These are phyloP conservation scores for Myiagra hebetior DNA, from an alignment of 2,113 vertebrate genomes.

Conservation along the genomic window DNA sequence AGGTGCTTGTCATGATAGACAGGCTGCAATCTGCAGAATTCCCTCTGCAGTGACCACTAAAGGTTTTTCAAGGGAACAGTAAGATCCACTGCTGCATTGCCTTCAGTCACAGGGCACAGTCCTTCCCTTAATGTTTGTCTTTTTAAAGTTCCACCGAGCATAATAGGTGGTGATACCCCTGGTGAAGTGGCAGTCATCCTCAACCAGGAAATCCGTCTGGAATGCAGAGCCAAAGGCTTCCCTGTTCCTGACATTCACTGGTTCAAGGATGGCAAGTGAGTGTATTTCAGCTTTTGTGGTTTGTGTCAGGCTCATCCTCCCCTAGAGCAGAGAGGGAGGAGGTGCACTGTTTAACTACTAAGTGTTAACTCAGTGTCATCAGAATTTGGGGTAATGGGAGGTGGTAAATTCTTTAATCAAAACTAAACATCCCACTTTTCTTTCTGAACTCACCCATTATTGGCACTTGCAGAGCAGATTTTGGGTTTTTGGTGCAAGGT, in stretches of 20 bases:
- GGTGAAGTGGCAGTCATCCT: slow-evolving; percentile 79
- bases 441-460: not conserved
- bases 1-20: not conserved
- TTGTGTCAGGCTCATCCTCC: not conserved
- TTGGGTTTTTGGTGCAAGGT: not conserved
- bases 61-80: not conserved
- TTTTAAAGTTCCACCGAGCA: slow-evolving; percentile 85
- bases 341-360: not conserved
- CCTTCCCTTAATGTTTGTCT: slow-evolving; percentile 3
- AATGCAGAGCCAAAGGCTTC: slow-evolving; percentile 85
- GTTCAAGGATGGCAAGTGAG: slow-evolving; percentile 97
- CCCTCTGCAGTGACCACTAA: not conserved
- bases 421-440: not conserved
- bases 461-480: not conserved
- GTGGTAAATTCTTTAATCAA: not conserved
- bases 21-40: not conserved
- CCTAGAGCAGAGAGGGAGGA: not conserved
- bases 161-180: slow-evolving; percentile 67
- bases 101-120: not conserved
- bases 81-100: not conserved
- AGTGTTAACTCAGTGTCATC: not conserved
- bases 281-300: not conserved
- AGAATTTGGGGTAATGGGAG: not conserved
- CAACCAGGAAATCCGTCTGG: slow-evolving; percentile 79
- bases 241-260: slow-evolving; percentile 90